A percentile compares a stretch with the other conserved stretches of the same genome.
These are phyloP conservation scores for Macroteleia sp. DNA, from an alignment of 2,888 invertebrate genomes.

Conservation along the genomic window DNA sequence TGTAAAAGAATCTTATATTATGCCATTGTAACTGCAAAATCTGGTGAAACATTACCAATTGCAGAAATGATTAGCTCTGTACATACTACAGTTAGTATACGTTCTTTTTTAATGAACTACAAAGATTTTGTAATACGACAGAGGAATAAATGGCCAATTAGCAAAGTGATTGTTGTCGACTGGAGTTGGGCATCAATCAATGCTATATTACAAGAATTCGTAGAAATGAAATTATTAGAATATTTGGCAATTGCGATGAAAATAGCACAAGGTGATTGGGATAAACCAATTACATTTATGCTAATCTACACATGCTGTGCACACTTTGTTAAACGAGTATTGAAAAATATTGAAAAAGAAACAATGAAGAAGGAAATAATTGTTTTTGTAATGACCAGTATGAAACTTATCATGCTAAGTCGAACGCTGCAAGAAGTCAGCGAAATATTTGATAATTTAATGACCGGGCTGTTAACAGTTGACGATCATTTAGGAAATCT, in stretches of 20 bases:
- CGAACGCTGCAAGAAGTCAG: too few relatives aligned
- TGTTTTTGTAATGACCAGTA: too few relatives aligned
- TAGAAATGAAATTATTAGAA: background rate
- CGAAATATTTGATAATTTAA: too few relatives aligned
- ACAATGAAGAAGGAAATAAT: too few relatives aligned
- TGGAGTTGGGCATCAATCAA: conserved; percentile 12
- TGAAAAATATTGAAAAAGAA: too few relatives aligned
- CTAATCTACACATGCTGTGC: too few relatives aligned
- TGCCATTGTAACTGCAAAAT: background rate
- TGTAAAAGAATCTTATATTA: conserved; percentile 1
- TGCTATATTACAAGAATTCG: background rate
- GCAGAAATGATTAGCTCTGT: background rate
- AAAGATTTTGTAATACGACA: background rate
- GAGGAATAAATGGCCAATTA: background rate
- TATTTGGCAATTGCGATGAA: background rate
- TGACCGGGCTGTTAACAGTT: too few relatives aligned
- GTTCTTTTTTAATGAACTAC: background rate
- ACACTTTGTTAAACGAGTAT: too few relatives aligned
- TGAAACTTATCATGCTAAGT: too few relatives aligned
- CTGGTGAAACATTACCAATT: background rate
- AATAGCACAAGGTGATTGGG: conserved; percentile 8
- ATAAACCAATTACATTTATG: too few relatives aligned
- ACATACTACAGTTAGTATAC: background rate
- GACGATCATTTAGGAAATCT: too few relatives aligned
- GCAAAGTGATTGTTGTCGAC: background rate